phyloP scores from a whole-genome alignment of 2,797 vertebrate species.

The Anolis apletophallus region DNA sequence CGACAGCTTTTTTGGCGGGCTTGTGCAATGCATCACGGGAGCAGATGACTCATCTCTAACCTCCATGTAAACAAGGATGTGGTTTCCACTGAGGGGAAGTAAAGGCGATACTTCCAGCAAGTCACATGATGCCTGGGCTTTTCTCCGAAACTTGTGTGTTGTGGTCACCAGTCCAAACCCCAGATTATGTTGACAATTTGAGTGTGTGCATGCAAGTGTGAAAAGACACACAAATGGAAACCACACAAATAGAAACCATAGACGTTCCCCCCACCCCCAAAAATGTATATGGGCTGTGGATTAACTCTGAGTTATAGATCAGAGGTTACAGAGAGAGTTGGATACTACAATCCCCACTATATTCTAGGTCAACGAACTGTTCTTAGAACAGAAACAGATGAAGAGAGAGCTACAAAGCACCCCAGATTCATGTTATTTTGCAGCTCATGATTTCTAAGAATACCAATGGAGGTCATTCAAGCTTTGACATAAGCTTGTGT shows the following conservation, averaged over 20 bases:
- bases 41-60: constrained; percentile 33
- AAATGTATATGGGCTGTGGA: not conserved
- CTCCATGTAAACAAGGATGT: constrained; percentile 80
- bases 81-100: constrained; percentile 58
- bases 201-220: too few relatives aligned
- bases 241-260: not conserved
- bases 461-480: not conserved
- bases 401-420: not conserved
- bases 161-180: constrained; percentile 8
- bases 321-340: not conserved
- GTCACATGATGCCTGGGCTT: constrained; percentile 78
- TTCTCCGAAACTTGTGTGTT: constrained; percentile 33
- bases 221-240: not conserved
- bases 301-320: not conserved
- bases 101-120: constrained; percentile 78
- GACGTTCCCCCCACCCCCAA: too few relatives aligned
- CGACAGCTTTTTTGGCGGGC: constrained; percentile 19
- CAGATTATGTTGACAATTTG: not conserved
- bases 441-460: not conserved
- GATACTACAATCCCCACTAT: not conserved
- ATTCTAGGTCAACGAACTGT: not conserved
- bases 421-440: not conserved
- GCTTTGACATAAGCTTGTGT: not conserved
- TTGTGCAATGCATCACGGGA: constrained; percentile 15
- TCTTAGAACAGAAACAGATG: not conserved